These are phyloP conservation scores for Teinopalpus imperialis DNA, from an alignment of 2,888 invertebrate species.

Conservation along the genomic window DNA sequence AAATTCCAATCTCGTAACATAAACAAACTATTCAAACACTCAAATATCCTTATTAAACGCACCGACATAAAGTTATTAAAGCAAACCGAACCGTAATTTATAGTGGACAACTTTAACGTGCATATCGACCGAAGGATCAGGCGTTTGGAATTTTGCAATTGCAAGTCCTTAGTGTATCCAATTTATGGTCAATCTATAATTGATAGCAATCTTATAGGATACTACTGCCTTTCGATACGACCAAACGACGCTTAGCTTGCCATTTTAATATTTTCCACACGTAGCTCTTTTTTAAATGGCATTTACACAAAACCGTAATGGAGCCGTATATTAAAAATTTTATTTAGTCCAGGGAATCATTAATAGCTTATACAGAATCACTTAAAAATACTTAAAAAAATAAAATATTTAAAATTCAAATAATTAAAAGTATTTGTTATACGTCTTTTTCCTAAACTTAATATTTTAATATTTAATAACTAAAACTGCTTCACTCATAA, in stretches of 20 bases:
- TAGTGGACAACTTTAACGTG: background rate
- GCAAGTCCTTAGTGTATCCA: slow-evolving; percentile 5
- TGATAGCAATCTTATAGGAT: slow-evolving; percentile 18
- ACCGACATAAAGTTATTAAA: slow-evolving; percentile 21
- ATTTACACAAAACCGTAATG: no score
- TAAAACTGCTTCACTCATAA: no score
- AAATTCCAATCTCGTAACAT: no score
- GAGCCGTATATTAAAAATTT: no score
- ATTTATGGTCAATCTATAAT: slow-evolving; percentile 19
- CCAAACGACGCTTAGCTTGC: background rate
- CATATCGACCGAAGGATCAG: slow-evolving; percentile 18
- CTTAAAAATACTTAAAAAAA: no score
- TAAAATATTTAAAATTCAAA: no score
- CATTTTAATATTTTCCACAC: slow-evolving; percentile 8
- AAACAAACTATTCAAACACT: no score
- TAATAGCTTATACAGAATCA: no score
- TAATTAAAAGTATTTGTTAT: no score
- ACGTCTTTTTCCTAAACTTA: no score
- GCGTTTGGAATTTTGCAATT: slow-evolving; percentile 6
- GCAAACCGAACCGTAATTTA: slow-evolving; percentile 14
- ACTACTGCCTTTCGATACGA: background rate
- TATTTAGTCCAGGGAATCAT: no score
- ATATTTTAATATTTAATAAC: no score
- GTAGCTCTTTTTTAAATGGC: background rate
- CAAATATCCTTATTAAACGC: background rate